Evolutionary conservation across 2,888 invertebrate species (phyloP), one percentile per base, ranked within the genome.

Genomic region (Eupithecia inturbata): DNA sequence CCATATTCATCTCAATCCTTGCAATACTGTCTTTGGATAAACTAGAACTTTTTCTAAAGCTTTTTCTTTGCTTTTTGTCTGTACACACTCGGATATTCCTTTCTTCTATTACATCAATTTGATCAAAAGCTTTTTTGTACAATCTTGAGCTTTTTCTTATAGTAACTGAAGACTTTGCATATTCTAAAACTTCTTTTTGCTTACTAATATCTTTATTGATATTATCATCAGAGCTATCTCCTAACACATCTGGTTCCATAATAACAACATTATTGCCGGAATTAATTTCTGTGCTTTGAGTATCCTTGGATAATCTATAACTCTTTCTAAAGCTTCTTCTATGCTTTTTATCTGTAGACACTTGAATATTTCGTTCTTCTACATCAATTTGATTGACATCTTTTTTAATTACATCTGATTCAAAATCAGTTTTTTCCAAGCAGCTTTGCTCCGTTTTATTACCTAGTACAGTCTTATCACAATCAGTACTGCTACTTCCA

Each of bases 401-500:
- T 64, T 49, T 36, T 67, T 12, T 67, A 64, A 7, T 5, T 31
- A 45, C 36, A 60, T 69, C 64, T 72, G 39, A 16, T 26, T 66
- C 66, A 39, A 22, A 66, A 70, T 74, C 66, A 76, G 73, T 73
- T 64, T 74, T 77, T 39, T 72, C 73, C 53, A 68, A 49, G 57
- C 16, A 67, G 26, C 70, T 75, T 33, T 67, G 33, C n/a, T 69
- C 72, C 63, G 67, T 53, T 70, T 80, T 83, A 78, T 77, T 78
- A 67, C 82, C 87, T 76, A 89, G 80, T 22, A 88, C 85, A 86
- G 89, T 90, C 72, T 87, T 87, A 80, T 92, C 84, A 84, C 83
- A 84, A 76, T 89, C 86, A 77, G 78, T 79, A 79, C 85, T 89
- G 68, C 84, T 86, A 82, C 87, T 89, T 67, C 63, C 79, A 77